phyloP scores from a whole-genome alignment of 2,113 vertebrate genomes.

The Sylvicapra grimmia region DNA sequence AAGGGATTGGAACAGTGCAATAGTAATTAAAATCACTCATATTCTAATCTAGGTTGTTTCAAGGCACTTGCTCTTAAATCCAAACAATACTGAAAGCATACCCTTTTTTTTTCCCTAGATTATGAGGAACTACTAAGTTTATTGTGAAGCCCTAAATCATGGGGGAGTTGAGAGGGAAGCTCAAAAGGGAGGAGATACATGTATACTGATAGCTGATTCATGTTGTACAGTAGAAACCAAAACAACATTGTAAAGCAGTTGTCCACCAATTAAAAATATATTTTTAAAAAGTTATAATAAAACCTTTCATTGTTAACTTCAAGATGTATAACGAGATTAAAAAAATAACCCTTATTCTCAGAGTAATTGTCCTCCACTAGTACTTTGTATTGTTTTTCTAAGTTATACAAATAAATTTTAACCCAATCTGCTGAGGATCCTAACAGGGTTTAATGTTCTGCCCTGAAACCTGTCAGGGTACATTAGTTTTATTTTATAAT shows the following conservation, averaged over 20 bases:
- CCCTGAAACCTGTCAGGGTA: not conserved
- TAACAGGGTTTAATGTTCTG: not conserved
- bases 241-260: not conserved
- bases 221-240: not conserved
- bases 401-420: not conserved
- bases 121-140: not conserved
- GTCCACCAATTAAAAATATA: not conserved
- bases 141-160: not conserved
- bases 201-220: not conserved
- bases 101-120: not conserved
- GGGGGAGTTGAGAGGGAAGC: not conserved
- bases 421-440: not conserved
- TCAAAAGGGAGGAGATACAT: not conserved
- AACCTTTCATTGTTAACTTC: not conserved
- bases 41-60: not conserved
- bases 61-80: not conserved
- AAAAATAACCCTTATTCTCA: not conserved
- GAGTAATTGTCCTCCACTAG: not conserved
- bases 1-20: not conserved
- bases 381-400: not conserved
- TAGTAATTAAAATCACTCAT: conserved; percentile 7
- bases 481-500: not conserved
- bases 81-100: not conserved
- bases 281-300: not conserved
- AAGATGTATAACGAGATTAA: not conserved